phyloP scores from a whole-genome alignment of 92 coral and sea anemone genomes.

The Nematostella vectensis region DNA sequence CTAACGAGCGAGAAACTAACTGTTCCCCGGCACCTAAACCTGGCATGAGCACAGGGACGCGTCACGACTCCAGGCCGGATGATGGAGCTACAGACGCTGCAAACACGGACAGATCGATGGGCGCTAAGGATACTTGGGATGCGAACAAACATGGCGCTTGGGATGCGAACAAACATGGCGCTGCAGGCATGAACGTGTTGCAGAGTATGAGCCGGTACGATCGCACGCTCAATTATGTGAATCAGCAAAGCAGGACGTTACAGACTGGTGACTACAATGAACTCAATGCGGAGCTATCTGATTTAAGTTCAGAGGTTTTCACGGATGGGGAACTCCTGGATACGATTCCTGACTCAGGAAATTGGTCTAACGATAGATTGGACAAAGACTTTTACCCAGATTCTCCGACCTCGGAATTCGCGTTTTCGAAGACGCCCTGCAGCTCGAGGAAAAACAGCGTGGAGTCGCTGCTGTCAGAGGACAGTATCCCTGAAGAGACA shows the following conservation, averaged over 20 bases:
- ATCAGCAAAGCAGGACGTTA: constrained; percentile 60
- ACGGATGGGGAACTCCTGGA: constrained; percentile 72
- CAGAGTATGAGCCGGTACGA: constrained; percentile 53
- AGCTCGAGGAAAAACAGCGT: constrained; percentile 89
- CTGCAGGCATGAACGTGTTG: constrained; percentile 28
- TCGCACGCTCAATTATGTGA: constrained; percentile 66
- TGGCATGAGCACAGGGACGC: no score
- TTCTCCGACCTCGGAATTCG: constrained; percentile 80
- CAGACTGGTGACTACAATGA: constrained; percentile 81
- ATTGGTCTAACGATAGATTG: constrained; percentile 38
- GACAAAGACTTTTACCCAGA: constrained; percentile 83
- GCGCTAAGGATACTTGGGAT: no score
- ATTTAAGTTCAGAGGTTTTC: constrained; percentile 79
- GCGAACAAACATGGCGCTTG: constrained; percentile 1
- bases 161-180: constrained; percentile 2
- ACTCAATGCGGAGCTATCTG: constrained; percentile 51
- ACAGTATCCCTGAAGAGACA: constrained; percentile 45
- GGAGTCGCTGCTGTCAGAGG: constrained; percentile 65
- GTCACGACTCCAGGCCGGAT: no score
- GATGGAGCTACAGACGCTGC: no score
- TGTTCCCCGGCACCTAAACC: constrained; percentile 22
- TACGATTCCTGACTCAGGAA: constrained; percentile 35
- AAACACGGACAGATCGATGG: no score
- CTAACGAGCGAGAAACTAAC: constrained; percentile 7
- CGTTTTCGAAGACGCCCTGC: constrained; percentile 94